These are phyloP conservation scores for Cyanocitta stelleri DNA, from an alignment of 2,113 vertebrate species.

Conservation along the genomic window DNA sequence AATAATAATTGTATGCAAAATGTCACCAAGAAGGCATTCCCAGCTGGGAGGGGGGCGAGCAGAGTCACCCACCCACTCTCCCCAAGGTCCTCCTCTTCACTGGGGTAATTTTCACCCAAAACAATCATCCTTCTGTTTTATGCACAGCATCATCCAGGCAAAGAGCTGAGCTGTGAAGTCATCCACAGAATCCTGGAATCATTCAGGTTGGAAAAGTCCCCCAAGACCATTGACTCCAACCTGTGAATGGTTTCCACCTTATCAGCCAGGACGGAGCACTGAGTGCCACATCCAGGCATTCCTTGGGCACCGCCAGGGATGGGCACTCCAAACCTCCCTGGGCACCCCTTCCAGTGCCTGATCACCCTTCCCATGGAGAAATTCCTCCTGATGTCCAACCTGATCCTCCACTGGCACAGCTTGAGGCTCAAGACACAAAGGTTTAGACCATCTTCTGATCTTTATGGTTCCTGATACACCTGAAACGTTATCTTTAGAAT, in stretches of 20 bases:
- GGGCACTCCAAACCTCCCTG: not conserved
- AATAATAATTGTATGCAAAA: not conserved
- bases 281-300: not conserved
- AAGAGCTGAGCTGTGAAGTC: not conserved
- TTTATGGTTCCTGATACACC: not conserved
- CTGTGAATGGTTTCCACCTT: not conserved
- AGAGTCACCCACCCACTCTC: not conserved
- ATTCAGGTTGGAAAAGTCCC: not conserved
- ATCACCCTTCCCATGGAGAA: not conserved
- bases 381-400: not conserved
- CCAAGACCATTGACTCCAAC: not conserved
- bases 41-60: not conserved
- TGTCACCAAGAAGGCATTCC: not conserved
- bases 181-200: not conserved
- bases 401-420: not conserved
- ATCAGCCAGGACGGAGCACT: not conserved
- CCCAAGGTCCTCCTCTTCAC: not conserved
- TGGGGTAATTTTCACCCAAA: not conserved
- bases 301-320: not conserved
- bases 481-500: not conserved
- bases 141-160: not conserved
- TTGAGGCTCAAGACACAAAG: not conserved
- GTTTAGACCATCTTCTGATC: not conserved
- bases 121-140: not conserved
- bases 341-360: not conserved